Conservation (phyloP, 2,113 vertebrate species). For the Sceloporus tristichus region DNA sequence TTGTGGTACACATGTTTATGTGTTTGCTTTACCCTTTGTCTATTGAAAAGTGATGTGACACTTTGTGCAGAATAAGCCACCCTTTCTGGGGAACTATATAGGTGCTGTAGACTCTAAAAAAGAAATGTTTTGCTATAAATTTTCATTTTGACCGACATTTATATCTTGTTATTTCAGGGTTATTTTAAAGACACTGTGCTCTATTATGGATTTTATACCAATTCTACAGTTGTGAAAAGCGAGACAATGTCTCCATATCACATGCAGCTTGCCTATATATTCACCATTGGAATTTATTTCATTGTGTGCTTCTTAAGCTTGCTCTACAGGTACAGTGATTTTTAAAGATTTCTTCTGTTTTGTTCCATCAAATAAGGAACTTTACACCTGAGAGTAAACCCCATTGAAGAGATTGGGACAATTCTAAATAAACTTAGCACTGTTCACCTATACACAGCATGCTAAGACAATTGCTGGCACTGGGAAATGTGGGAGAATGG, state of each 20-base stretch:
- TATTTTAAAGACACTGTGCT: slow-evolving; percentile 83
- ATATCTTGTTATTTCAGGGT: slow-evolving; percentile 68
- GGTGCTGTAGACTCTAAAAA: neutral
- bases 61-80: too few species aligned
- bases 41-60: too few species aligned
- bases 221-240: slow-evolving; percentile 63
- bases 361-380: neutral
- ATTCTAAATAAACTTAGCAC: too few species aligned
- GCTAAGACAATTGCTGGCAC: too few species aligned
- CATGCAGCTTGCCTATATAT: slow-evolving; percentile 94
- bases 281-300: slow-evolving; percentile 88
- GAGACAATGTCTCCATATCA: slow-evolving; percentile 76
- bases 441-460: too few species aligned
- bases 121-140: neutral
- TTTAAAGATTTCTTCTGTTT: neutral
- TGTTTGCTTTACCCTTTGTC: too few species aligned
- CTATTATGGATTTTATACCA: slow-evolving; percentile 93
- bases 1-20: neutral
- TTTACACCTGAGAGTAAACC: too few species aligned
- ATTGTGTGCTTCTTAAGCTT: slow-evolving; percentile 87
- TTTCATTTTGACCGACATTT: too few species aligned
- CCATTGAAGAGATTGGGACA: too few species aligned
- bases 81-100: too few species aligned
- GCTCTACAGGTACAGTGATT: slow-evolving; percentile 84
- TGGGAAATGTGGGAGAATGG: too few species aligned